Base-by-base conservation (phyloP, 2,888 invertebrate genomes). In the Norana najaformis region DNA sequence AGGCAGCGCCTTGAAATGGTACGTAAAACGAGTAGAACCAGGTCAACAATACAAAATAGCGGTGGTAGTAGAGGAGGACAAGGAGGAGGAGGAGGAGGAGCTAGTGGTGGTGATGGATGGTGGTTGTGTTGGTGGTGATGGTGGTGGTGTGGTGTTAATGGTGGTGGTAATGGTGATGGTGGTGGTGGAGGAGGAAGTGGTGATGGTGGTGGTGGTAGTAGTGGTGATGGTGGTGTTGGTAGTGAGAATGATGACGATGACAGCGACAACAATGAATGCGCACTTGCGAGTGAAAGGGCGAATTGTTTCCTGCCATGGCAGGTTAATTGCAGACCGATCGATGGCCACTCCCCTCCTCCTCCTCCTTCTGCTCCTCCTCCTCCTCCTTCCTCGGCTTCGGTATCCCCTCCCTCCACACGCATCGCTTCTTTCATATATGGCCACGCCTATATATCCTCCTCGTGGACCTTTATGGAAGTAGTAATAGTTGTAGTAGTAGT, bases 181-280 rank as follows among this genome's bases (percentile, higher is more conserved):
- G 20, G 35, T 83, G 36, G 83, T 83, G 36, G 53, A 18, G 23
- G 53, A 18, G 23, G 53, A 18, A 53, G 53, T 53, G 23, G 53
- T 2, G 37, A 35, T 85, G 37, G 85, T 30, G 37, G 11, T 85
- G 37, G 36, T 85, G 23, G 85, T 36, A 14, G 85, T 14, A 14
- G 6, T 36, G 37, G 85, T 85, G 37, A 35, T 30, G 23, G 85
- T 36, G 37, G 35, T 18, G 13, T 83, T 16, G 83, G 34, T 16
- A 14, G 37, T 8, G 37, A 37, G 85, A 85, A 69, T 69, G 69
- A 8, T 69, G 69, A 69, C 69, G 69, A 69, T 69, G 69, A 69
- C 69, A 69, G 69, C 69, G n/a, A 69, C 69, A 69, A 69, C 69
- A 69, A 69, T 69, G 69, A 69, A 69, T 69, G 69, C 69, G 69